Percentiles rank a stretch among this genome's conserved stretches.
Conservation (phyloP, 2,888 invertebrate genomes). For the Dysmachus trigonus region DNA sequence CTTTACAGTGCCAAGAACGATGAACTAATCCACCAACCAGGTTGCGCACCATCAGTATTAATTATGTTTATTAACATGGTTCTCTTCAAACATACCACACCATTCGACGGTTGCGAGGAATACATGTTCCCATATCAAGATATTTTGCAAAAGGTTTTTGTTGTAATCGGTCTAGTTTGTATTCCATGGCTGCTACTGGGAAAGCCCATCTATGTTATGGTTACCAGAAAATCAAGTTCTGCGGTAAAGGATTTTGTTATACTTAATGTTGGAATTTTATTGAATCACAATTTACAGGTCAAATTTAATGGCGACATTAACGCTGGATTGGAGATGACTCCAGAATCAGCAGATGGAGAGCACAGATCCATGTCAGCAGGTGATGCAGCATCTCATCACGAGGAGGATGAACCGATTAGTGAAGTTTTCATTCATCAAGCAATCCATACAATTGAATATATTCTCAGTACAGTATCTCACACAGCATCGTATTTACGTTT, state of each 20-base stretch:
- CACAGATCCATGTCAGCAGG: conserved; percentile 53
- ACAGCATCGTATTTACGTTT: conserved; percentile 96
- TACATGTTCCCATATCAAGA: conserved; percentile 78
- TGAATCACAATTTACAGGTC: neutral
- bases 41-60: conserved; percentile 78
- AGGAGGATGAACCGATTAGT: conserved; percentile 75
- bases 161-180: conserved; percentile 82
- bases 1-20: conserved; percentile 69
- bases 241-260: neutral
- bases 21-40: conserved; percentile 61
- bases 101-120: conserved; percentile 66
- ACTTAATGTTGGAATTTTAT: neutral
- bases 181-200: conserved; percentile 94
- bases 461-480: conserved; percentile 94
- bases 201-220: conserved; percentile 84
- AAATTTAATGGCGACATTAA: conserved; percentile 71
- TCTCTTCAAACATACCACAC: conserved; percentile 68
- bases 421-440: conserved; percentile 93
- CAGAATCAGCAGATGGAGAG: conserved; percentile 58
- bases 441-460: conserved; percentile 97
- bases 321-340: conserved; percentile 73
- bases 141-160: conserved; percentile 77
- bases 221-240: conserved; percentile 64
- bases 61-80: conserved; percentile 85
- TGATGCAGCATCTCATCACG: conserved; percentile 57